phyloP scores from a whole-genome alignment of 1,140 invertebrate species.

The Lordiphosa stackelbergi region DNA sequence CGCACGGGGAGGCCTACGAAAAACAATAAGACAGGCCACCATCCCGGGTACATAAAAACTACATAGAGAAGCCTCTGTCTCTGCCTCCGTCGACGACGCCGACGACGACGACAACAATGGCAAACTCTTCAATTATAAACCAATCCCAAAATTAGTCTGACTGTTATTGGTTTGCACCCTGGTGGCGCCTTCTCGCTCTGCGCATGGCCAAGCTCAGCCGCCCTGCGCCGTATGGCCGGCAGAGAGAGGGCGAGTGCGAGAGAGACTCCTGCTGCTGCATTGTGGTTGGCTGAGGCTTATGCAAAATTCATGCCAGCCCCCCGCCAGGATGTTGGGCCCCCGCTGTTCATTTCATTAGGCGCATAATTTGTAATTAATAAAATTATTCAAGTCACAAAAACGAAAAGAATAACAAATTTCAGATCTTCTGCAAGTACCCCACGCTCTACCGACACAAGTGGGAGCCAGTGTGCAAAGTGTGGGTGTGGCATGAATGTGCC shows the following conservation, averaged over 20 bases:
- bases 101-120: conserved; percentile 56
- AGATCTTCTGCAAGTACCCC: neutral
- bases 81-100: neutral
- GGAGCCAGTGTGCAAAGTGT: too few species aligned
- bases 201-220: conserved; percentile 20
- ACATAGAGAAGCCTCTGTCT: conserved; percentile 17
- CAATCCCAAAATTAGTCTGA: conserved; percentile 76
- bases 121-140: conserved; percentile 77
- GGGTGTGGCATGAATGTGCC: too few species aligned
- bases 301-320: conserved; percentile 57
- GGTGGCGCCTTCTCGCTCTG: conserved; percentile 33
- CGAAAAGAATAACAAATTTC: conserved; percentile 13
- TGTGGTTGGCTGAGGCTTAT: conserved; percentile 71
- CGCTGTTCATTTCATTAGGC: conserved; percentile 60
- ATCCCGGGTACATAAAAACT: conserved; percentile 32
- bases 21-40: conserved; percentile 42
- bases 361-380: conserved; percentile 74
- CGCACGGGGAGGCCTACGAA: conserved; percentile 31
- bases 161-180: conserved; percentile 74
- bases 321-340: neutral
- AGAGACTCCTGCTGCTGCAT: conserved; percentile 41
- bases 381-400: conserved; percentile 46
- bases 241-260: conserved; percentile 12
- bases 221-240: conserved; percentile 15
- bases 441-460: too few species aligned